Conservation (phyloP, 2,888 invertebrate species). For the Chrysina gloriosa region DNA sequence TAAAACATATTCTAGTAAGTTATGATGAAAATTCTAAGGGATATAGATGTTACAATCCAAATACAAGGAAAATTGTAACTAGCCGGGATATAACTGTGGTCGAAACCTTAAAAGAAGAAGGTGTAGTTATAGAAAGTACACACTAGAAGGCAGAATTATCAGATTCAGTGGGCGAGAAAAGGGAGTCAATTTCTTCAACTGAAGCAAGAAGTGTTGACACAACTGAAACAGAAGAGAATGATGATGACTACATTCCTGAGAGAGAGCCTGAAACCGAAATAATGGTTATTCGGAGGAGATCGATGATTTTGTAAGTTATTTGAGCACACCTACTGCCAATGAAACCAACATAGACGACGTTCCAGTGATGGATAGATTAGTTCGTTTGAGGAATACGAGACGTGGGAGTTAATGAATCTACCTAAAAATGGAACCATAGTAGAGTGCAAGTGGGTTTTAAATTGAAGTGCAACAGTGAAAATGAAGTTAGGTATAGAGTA, state of each 20-base stretch:
- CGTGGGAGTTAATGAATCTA: too few species aligned
- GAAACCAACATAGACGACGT: too few species aligned
- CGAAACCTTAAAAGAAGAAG: background rate
- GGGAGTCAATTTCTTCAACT: background rate
- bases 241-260: background rate
- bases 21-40: conserved; percentile 46
- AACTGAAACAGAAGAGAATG: background rate
- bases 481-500: too few species aligned
- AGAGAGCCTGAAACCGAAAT: background rate
- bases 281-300: background rate
- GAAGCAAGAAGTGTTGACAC: background rate
- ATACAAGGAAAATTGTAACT: background rate
- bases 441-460: too few species aligned
- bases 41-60: background rate
- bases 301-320: background rate
- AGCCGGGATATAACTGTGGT: background rate
- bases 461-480: too few species aligned
- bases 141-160: background rate
- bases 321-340: too few species aligned
- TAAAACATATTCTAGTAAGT: conserved; percentile 55
- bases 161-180: background rate
- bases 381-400: too few species aligned
- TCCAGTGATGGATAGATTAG: too few species aligned
- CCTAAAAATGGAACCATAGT: too few species aligned
- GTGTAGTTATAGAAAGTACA: background rate